These are phyloP conservation scores for Nansenia antarctica DNA, from an alignment of 2,113 vertebrate genomes.

Conservation along the genomic window DNA sequence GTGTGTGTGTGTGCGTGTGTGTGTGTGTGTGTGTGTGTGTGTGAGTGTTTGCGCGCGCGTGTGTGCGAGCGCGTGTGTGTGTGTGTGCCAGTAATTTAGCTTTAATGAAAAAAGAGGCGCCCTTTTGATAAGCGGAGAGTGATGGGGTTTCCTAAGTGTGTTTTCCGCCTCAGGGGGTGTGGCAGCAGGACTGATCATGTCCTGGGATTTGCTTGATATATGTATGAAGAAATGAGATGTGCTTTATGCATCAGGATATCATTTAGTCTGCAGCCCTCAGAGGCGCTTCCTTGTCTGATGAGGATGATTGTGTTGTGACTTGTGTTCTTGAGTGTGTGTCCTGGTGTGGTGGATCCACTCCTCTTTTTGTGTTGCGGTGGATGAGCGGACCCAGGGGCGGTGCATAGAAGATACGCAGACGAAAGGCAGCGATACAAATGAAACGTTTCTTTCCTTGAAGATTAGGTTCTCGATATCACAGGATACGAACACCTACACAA, in stretches of 20 bases:
- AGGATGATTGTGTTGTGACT: not conserved
- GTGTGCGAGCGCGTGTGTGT: not conserved
- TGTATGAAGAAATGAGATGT: not conserved
- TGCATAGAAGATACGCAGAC: too few species aligned
- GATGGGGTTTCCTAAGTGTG: not conserved
- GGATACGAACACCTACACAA: too few species aligned
- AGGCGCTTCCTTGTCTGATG: not conserved
- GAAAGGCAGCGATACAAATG: too few species aligned
- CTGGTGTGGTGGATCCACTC: too few species aligned
- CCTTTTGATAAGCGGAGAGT: conserved; percentile 9
- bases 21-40: not conserved
- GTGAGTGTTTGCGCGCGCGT: conserved; percentile 1
- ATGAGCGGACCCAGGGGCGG: not conserved
- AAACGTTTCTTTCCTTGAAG: too few species aligned
- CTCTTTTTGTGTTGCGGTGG: too few species aligned
- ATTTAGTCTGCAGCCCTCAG: not conserved
- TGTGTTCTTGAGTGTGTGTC: too few species aligned
- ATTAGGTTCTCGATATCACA: too few species aligned
- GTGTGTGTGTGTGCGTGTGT: not conserved
- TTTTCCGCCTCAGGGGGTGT: not conserved
- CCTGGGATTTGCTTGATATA: not conserved
- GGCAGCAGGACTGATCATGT: too few species aligned
- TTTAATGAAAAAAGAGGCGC: conserved; percentile 20
- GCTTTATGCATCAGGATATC: not conserved
- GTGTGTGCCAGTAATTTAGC: conserved; percentile 14